Evolutionary conservation across 2,113 vertebrate species (phyloP).

Genomic region (Chionomys nivalis): DNA sequence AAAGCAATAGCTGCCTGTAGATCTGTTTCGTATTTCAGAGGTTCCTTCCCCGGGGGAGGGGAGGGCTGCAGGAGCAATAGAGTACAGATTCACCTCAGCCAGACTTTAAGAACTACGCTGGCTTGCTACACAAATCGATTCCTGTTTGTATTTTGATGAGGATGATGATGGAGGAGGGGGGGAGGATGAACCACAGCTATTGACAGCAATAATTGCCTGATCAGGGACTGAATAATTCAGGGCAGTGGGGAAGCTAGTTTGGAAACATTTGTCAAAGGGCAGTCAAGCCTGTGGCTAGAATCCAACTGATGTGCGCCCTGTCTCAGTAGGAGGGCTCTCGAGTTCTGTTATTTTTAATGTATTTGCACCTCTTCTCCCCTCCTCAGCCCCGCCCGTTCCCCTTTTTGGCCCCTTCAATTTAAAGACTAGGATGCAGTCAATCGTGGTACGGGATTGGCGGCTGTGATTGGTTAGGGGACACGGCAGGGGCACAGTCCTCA

Average conservation of each 20-base stretch:
- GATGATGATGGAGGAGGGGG: background rate
- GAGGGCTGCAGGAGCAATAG: background rate
- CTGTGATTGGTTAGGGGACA: background rate
- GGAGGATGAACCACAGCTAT: background rate
- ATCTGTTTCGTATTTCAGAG: background rate
- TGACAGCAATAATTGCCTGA: conserved; percentile 20
- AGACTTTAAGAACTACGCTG: background rate
- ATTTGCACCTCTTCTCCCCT: background rate
- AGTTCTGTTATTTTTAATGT: background rate
- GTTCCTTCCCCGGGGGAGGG: background rate
- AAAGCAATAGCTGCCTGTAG: background rate
- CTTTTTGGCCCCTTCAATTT: background rate
- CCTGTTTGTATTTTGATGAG: background rate
- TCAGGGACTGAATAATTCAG: conserved; percentile 1
- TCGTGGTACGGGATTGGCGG: background rate
- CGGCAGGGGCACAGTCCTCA: background rate
- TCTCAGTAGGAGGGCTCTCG: background rate
- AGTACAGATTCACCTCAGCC: background rate
- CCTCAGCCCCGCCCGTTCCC: too few relatives aligned
- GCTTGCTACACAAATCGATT: background rate
- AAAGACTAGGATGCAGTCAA: conserved; percentile 9
- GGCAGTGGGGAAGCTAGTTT: background rate
- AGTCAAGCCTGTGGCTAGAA: background rate
- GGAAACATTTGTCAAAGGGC: background rate
- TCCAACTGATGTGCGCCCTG: background rate